phyloP scores from a whole-genome alignment of 1,140 invertebrate species.

The Saxidomus purpurata region DNA sequence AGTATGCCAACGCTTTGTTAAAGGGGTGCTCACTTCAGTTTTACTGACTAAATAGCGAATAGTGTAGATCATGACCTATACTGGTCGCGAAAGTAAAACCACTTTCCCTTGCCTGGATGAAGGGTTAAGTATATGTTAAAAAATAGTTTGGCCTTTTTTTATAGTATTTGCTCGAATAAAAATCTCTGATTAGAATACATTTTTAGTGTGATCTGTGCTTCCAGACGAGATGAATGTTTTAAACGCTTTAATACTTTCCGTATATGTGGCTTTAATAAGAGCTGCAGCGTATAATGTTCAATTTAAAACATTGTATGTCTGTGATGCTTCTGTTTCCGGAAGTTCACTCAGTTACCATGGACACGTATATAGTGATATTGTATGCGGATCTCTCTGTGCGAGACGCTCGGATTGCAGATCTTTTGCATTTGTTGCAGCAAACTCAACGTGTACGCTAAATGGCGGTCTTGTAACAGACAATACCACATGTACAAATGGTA shows the following conservation, averaged over 20 bases:
- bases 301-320: neutral
- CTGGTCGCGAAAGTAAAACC: too few relatives aligned
- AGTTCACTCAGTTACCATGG: neutral
- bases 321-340: neutral
- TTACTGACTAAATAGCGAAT: too few relatives aligned
- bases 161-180: too few relatives aligned
- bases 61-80: too few relatives aligned
- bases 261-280: neutral
- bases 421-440: neutral
- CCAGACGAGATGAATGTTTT: neutral
- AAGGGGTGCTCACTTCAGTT: too few relatives aligned
- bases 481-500: neutral
- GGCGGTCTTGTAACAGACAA: neutral
- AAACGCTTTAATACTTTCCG: neutral
- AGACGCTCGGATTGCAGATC: neutral
- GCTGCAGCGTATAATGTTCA: neutral
- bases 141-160: too few relatives aligned
- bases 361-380: neutral
- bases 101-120: too few relatives aligned
- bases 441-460: neutral
- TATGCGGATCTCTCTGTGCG: neutral
- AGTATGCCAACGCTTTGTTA: too few relatives aligned
- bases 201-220: too few relatives aligned
- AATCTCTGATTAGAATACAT: too few relatives aligned
- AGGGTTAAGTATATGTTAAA: too few relatives aligned